Conservation (phyloP, 2,888 invertebrate species). For the Nemapogon koenigi region DNA sequence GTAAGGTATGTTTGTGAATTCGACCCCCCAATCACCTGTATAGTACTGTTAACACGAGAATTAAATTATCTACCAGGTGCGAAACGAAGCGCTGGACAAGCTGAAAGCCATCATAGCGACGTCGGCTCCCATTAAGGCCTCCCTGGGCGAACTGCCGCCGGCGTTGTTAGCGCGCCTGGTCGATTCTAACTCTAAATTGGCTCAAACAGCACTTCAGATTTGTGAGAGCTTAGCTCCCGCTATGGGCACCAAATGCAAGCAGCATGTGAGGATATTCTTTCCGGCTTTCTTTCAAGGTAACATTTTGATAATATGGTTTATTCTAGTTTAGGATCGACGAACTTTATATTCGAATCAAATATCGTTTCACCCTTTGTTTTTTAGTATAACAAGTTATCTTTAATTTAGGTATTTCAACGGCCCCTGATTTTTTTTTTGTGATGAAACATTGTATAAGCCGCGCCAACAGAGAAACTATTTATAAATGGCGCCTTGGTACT, state of each 20-base stretch:
- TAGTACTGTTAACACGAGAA: too few species aligned
- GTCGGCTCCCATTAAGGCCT: conserved; percentile 81
- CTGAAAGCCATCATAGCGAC: conserved; percentile 74
- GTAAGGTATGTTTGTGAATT: too few species aligned
- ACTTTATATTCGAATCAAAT: not conserved
- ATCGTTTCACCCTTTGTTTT: not conserved
- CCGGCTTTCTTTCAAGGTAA: conserved; percentile 87
- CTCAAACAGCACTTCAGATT: conserved; percentile 81
- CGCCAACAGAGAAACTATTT: too few species aligned
- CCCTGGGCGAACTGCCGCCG: conserved; percentile 84
- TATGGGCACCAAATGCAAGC: conserved; percentile 82
- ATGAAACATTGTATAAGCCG: too few species aligned
- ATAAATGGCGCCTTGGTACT: too few species aligned
- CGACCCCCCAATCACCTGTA: too few species aligned
- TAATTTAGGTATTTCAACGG: not conserved
- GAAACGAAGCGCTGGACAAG: conserved; percentile 78
- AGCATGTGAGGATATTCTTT: conserved; percentile 80
- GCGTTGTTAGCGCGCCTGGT: conserved; percentile 78
- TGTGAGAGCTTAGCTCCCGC: conserved; percentile 83
- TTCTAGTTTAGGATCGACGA: not conserved
- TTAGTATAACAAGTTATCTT: not conserved
- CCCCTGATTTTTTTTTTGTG: too few species aligned
- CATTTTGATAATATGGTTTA: conserved; percentile 6
- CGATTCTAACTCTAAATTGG: conserved; percentile 93
- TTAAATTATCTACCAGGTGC: conserved; percentile 38